Evolutionary conservation across 1,140 invertebrate species (phyloP).

Genomic region (Drosophila subpulchrella): DNA sequence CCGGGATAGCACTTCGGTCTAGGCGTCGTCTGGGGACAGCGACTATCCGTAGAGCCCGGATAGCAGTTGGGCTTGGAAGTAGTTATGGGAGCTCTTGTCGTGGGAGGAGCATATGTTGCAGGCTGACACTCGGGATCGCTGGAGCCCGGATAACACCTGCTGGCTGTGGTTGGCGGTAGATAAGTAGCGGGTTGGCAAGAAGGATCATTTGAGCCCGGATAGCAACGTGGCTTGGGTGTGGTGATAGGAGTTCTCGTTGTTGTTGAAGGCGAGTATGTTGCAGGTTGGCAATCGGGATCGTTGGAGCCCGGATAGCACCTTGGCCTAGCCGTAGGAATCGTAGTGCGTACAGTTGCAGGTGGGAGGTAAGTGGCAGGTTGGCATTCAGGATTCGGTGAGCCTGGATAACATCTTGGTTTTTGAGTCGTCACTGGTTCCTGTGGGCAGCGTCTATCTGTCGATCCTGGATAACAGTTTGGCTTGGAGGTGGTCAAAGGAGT

Average conservation of each 20-base stretch:
- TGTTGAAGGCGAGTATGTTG: conserved; percentile 61
- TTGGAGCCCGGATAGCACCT: conserved; percentile 79
- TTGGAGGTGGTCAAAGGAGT: conserved; percentile 20
- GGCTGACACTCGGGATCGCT: conserved; percentile 77
- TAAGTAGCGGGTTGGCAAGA: conserved; percentile 65
- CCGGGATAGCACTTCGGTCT: conserved; percentile 77
- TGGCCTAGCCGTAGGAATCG: conserved; percentile 54
- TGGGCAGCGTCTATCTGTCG: conserved; percentile 38
- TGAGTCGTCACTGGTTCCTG: conserved; percentile 41
- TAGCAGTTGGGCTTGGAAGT: conserved; percentile 24
- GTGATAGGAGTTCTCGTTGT: conserved; percentile 33
- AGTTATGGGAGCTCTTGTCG: conserved; percentile 4
- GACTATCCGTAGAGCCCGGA: conserved; percentile 34
- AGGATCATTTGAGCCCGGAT: conserved; percentile 82
- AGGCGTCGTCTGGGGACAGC: conserved; percentile 25
- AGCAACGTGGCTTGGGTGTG: conserved; percentile 54
- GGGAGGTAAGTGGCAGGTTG: conserved; percentile 29
- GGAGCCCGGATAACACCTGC: conserved; percentile 35
- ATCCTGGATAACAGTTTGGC: conserved; percentile 48
- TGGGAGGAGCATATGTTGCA: conserved; percentile 6
- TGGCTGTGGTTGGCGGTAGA: conserved; percentile 18
- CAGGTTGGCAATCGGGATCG: conserved; percentile 85
- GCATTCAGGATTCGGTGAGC: conserved; percentile 84
- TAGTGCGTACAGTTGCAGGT: conserved; percentile 4
- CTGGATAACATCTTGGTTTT: conserved; percentile 77